A percentile compares a stretch with the other conserved stretches of the same genome.
phyloP scores from a whole-genome alignment of 2,797 vertebrate genomes.

The Phalanger gymnotis region DNA sequence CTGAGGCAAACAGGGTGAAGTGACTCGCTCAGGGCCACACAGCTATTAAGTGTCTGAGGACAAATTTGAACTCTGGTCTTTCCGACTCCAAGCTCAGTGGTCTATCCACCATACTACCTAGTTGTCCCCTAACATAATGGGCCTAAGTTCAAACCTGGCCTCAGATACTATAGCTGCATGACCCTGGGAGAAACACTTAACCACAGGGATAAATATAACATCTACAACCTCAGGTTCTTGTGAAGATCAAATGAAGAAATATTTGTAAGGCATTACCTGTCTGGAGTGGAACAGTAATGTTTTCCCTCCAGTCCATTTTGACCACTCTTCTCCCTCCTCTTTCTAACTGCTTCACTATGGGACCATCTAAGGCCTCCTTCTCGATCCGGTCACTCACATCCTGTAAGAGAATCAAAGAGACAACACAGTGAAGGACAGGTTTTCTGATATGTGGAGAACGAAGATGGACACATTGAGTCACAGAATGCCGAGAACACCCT shows the following conservation, averaged over 20 bases:
- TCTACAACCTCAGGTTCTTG: neutral
- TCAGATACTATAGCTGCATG: neutral
- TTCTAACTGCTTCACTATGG: conserved; percentile 94
- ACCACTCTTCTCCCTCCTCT: conserved; percentile 94
- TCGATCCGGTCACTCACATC: conserved; percentile 99
- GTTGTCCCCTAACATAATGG: neutral
- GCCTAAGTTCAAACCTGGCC: neutral
- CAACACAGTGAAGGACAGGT: neutral
- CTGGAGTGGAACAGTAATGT: conserved; percentile 97
- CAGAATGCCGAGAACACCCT: neutral
- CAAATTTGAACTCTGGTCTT: neutral
- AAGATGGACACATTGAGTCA: fast-evolving
- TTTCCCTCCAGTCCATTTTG: conserved; percentile 95
- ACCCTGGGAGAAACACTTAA: neutral
- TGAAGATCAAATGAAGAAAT: neutral
- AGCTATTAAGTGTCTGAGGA: neutral
- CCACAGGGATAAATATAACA: neutral
- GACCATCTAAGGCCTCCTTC: conserved; percentile 95
- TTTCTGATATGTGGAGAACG: neutral
- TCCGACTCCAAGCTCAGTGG: neutral
- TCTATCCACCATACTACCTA: neutral
- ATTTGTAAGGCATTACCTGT: conserved; percentile 87
- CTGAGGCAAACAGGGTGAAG: neutral
- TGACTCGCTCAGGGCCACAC: neutral
- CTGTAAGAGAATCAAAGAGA: conserved; percentile 81